phyloP scores from a whole-genome alignment of 2,888 invertebrate genomes.

The Leucophora obtusa region DNA sequence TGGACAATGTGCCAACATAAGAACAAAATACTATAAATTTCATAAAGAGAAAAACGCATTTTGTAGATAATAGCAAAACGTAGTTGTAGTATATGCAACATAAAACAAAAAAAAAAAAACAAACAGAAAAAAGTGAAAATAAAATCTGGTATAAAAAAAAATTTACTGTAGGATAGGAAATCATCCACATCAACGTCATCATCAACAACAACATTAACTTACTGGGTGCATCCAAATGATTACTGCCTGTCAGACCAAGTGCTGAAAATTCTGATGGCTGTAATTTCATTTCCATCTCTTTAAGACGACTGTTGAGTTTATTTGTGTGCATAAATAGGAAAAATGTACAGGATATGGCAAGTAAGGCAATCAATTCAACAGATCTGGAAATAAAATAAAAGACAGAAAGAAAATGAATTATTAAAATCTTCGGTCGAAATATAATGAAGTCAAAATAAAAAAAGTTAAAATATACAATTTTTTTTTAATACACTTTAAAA shows the following conservation, averaged over 20 bases:
- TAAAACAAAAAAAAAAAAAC: neutral
- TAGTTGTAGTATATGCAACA: slow-evolving; percentile 3
- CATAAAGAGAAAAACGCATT: slow-evolving; percentile 16
- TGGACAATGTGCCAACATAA: slow-evolving; percentile 60
- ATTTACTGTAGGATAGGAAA: neutral
- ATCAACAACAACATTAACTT: slow-evolving; percentile 69
- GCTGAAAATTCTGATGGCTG: slow-evolving; percentile 82
- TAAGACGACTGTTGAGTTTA: slow-evolving; percentile 88
- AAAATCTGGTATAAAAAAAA: slow-evolving; percentile 9
- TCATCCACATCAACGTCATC: slow-evolving; percentile 21
- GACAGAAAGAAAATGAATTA: slow-evolving; percentile 38
- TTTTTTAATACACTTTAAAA: no score
- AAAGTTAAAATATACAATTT: no score
- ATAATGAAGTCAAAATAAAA: no score
- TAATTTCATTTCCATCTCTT: slow-evolving; percentile 88
- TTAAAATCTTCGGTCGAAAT: neutral
- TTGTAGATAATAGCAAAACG: neutral
- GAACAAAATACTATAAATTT: slow-evolving; percentile 52
- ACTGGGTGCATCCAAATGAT: slow-evolving; percentile 77
- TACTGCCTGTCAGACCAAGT: slow-evolving; percentile 77
- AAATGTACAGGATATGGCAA: slow-evolving; percentile 90
- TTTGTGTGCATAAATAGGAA: slow-evolving; percentile 92
- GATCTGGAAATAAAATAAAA: slow-evolving; percentile 81
- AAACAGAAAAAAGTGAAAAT: neutral
- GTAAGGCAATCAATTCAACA: slow-evolving; percentile 88